Base-by-base conservation (phyloP, 2,113 vertebrate species). In the Nematolebias whitei region DNA sequence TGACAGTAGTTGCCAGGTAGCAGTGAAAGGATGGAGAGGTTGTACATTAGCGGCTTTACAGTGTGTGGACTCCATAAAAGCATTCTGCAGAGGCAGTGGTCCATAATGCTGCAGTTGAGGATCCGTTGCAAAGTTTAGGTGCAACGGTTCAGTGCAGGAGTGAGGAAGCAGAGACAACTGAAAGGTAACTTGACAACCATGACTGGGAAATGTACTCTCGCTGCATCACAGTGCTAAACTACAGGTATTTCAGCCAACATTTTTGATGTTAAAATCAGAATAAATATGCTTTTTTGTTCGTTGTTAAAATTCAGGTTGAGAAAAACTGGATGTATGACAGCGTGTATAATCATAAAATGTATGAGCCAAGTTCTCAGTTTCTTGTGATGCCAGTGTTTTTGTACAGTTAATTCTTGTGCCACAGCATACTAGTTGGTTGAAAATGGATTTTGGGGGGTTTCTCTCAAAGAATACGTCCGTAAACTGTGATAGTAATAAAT, bases 1-100 rank as follows among this genome's bases (percentile, higher is more conserved):
- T 35, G 40, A 52, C 18, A 15, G 7, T 32, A 20, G 39, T 64
- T 64, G 62, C 62, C 44, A 64, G 49, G 62, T 50, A 64, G 62
- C 49, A 41, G 39, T 13, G 32, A 15, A 14, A 43, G 6, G 38
- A 41, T 22, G 48, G 49, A 26, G 49, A 43, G 62, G 52, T 18
- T 15, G 38, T 63, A n/a, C 48, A 61, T 48, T 35, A 38, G 45
- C 19, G 49, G 15, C 45, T 49, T 62, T 23, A 23, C 44, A 38
- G 29, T 45, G 48, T 48, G 45, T 38, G 29, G 14, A 64, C 16
- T 29, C 38, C 18, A 38, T 64, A 40, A 29, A 52, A 64, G 38
- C n/a, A 43, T 41, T 43, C 23, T 44, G 39, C 23, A 43, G 48
- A 64, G 48, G 40, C 20, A 63, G 38, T 19, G 62, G 45, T 26